Evolutionary conservation across 92 coral and sea anemone species (phyloP).

Genomic region (Meandrina meandrites): DNA sequence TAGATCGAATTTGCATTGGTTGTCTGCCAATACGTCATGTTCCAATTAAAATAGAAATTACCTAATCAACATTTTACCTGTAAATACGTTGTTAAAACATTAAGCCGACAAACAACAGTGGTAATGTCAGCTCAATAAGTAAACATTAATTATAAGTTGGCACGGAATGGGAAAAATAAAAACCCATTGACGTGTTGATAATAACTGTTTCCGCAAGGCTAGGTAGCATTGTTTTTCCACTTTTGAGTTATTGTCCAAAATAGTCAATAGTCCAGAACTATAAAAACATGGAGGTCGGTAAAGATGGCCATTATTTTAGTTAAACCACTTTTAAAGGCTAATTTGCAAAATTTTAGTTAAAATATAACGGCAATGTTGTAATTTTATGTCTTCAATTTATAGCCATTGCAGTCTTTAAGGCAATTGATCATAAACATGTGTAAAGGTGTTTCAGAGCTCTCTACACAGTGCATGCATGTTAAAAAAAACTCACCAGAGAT

Average conservation of each 20-base stretch:
- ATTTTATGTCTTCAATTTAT: no score
- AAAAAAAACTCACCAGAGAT: background rate
- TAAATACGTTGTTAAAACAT: background rate
- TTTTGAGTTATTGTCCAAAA: background rate
- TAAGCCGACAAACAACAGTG: background rate
- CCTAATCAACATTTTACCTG: background rate
- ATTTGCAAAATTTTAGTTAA: no score
- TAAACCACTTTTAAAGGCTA: no score
- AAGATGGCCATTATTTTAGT: no score
- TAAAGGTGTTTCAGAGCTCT: no score
- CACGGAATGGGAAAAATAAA: background rate
- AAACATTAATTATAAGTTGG: background rate
- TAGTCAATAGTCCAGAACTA: background rate
- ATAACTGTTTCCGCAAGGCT: background rate
- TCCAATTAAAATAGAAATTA: background rate
- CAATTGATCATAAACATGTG: no score
- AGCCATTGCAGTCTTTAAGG: no score
- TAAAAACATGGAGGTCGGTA: background rate
- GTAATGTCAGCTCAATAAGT: background rate
- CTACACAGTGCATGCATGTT: no score
- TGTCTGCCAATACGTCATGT: background rate
- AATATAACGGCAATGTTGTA: no score
- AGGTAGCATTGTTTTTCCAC: background rate
- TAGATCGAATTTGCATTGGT: background rate
- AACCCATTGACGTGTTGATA: background rate